Evolutionary conservation across 1,140 invertebrate species (phyloP), one percentile per base, ranked within the genome.

Genomic region (Ceratina calcarata): DNA sequence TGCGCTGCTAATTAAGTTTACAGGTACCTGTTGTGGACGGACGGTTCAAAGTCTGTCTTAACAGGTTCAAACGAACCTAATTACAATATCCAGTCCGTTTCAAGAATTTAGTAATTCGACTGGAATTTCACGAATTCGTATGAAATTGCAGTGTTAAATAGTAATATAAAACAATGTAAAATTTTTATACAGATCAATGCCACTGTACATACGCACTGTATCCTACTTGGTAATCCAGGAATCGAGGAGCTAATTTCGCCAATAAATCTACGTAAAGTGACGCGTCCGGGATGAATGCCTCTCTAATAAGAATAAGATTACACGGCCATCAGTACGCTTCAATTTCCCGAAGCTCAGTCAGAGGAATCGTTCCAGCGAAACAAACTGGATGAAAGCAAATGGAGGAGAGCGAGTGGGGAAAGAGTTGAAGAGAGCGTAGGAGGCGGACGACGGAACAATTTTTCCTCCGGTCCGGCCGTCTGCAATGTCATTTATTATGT

Each of bases 401-500:
- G 24, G 53, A 16, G 15, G 61, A 49, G 7, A 10, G 16, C 18
- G 69, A 6, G 18, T 7, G 18, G 58, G 10, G 3, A 8, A 73
- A 74, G 2, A 22, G 27, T 69, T 37, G 53, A n/a, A 13, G 72
- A 24, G 55, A 27, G 20, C n/a, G 20, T 51, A 49, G 70, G 20
- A 57, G 62, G 65, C 37, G 60, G 83, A 82, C 71, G 67, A 60
- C 83, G 76, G 74, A 77, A 83, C 80, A 87, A 82, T 89, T 89
- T 88, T 88, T 88, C 83, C 80, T 83, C 74, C 65, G 73, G 57
- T 65, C n/a, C 51, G 80, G 82, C 65, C 73, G 85, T 86, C 81
- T 87, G 81, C 86, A 79, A 77, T 82, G 81, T 84, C 86, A 89
- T 89, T 88, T 85, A 88, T 88, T 88, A 88, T 79, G 81, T 87